Evolutionary conservation across 1,140 invertebrate genomes (phyloP).

Genomic region (Drosophila repletoides): DNA sequence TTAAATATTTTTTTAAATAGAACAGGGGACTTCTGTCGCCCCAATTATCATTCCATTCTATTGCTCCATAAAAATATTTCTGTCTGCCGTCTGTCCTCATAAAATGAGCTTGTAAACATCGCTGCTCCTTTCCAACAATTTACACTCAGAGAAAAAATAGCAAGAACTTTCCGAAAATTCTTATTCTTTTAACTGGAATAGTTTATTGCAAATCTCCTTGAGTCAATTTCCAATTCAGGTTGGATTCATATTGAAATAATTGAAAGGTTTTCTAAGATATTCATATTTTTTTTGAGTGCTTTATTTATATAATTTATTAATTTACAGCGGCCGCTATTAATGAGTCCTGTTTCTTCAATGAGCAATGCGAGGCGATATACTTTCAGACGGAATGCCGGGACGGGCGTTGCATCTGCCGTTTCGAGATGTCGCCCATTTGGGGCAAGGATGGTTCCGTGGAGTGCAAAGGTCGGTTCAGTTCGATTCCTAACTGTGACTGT

Average conservation of each 20-base stretch:
- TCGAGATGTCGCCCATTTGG: constrained; percentile 87
- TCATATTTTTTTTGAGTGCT: too few species aligned
- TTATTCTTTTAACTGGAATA: too few species aligned
- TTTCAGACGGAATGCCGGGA: constrained; percentile 90
- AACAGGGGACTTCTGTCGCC: not conserved
- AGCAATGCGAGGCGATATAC: constrained; percentile 89
- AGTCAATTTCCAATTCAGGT: too few species aligned
- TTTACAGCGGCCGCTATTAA: constrained; percentile 90
- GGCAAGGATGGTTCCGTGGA: constrained; percentile 87
- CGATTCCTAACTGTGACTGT: not conserved
- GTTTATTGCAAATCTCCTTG: too few species aligned
- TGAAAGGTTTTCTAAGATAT: too few species aligned
- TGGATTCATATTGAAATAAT: too few species aligned
- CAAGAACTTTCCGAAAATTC: too few species aligned
- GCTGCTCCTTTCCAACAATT: too few species aligned
- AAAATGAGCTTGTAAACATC: constrained; percentile 52
- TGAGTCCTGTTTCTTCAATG: constrained; percentile 90
- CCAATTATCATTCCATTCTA: too few species aligned
- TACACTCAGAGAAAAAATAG: too few species aligned
- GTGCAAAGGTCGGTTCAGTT: constrained; percentile 86
- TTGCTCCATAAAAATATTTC: too few species aligned
- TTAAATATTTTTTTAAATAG: constrained; percentile 16
- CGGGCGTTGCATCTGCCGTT: constrained; percentile 88
- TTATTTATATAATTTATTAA: not conserved
- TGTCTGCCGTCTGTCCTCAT: constrained; percentile 3